Base-by-base conservation (phyloP, 2,113 vertebrate species). In the Dryoscopus gambensis region DNA sequence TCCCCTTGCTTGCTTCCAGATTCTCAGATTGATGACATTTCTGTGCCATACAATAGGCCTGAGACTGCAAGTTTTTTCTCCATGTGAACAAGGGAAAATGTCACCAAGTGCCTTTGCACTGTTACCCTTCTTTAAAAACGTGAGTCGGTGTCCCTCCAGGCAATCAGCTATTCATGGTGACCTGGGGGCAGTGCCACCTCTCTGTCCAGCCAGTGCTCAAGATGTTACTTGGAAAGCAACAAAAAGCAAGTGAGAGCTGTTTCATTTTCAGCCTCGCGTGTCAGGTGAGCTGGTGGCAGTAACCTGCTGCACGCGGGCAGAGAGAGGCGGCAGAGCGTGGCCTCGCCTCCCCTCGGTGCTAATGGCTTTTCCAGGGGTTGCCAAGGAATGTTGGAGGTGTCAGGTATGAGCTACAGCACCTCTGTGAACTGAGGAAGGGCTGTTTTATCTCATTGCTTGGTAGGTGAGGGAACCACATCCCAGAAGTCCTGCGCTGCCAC, bases 281-380 rank as follows among this genome's bases (percentile, higher is more conserved):
- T 9, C 18, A 80, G 86, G 62, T 0, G 15, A 88, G 59, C 49
- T 73, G 67, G 33, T 52, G 91, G 65, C 47, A 50, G 56, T 17
- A 24, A 33, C 49, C 56, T 13, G 25, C 65, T 63, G 57, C 0
- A 2, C 3, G 0, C 1, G 31, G 55, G 4, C 62, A 64, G 12
- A 11, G 33, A 9, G 44, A 56, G 68, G 35, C 35, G 77, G 30
- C 64, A 62, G 50, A 67, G 47, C 0, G 73, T 37, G 67, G 35
- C 30, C 52, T 82, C 5, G 0, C 14, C 35, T 47, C 49, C 23
- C 27, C 30, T 46, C 22, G 31, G 69, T 9, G 28, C 15, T 55
- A 42, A 44, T 63, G 84, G 55, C 22, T 81, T 63, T 53, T 53
- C 49, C 9, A 21, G 50, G 53, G 25, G 22, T 7, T 59, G 53